A percentile compares a stretch with the other conserved stretches of the same genome.
Conservation (phyloP, 2,797 vertebrate species). For the Xenentodon cancila region DNA sequence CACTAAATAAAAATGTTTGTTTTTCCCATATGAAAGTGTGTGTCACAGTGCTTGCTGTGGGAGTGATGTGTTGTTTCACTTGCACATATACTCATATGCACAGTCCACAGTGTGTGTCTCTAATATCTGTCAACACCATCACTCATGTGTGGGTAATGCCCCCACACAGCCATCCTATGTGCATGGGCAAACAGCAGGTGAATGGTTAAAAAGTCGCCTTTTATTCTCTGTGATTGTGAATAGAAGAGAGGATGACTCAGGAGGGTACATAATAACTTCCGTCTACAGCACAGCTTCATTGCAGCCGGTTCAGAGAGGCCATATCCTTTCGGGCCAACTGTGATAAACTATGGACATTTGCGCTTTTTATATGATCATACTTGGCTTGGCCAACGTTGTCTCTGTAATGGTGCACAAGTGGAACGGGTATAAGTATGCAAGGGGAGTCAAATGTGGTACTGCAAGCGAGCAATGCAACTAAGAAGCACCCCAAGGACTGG, state of each 20-base stretch:
- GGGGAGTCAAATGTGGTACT: constrained; percentile 23
- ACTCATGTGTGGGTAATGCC: constrained; percentile 51
- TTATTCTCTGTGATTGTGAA: constrained; percentile 70
- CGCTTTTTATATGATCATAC: constrained; percentile 38
- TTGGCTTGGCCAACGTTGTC: constrained; percentile 8
- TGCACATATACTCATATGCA: constrained; percentile 31
- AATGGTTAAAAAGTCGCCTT: constrained; percentile 68
- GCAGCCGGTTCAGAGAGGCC: constrained; percentile 56
- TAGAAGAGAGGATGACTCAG: constrained; percentile 77
- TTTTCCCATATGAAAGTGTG: constrained; percentile 45
- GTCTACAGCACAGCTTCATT: constrained; percentile 57
- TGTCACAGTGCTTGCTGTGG: constrained; percentile 41
- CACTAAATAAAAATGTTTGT: constrained; percentile 44
- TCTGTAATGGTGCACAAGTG: constrained; percentile 14
- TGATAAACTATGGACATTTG: constrained; percentile 39
- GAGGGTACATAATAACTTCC: constrained; percentile 70
- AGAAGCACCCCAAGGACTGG: constrained; percentile 27
- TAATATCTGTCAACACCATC: constrained; percentile 56
- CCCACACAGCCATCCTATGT: constrained; percentile 36
- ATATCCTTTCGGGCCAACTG: constrained; percentile 36
- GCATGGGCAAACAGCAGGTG: constrained; percentile 57
- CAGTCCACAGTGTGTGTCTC: constrained; percentile 41
- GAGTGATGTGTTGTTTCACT: constrained; percentile 42
- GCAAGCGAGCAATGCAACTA: constrained; percentile 14
- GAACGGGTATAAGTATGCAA: constrained; percentile 6